phyloP scores from a whole-genome alignment of 2,888 invertebrate genomes.

The Apamea monoglypha region DNA sequence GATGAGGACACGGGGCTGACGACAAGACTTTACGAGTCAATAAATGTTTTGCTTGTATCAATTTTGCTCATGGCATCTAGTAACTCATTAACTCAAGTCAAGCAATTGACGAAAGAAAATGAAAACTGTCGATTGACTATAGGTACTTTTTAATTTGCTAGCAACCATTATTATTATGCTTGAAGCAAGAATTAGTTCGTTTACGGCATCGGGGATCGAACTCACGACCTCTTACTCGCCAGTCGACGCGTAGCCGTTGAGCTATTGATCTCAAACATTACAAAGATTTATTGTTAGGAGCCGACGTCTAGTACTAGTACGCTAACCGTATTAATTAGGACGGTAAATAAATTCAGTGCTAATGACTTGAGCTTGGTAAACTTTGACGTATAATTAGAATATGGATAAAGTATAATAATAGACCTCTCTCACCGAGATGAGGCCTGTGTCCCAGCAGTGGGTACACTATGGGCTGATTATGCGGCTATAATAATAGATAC shows the following conservation, averaged over 20 bases:
- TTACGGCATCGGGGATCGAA: slow-evolving; percentile 4
- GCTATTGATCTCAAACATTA: slow-evolving; percentile 45
- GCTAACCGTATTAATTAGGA: slow-evolving; percentile 47
- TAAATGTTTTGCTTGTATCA: neutral
- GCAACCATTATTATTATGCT: neutral
- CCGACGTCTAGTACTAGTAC: slow-evolving; percentile 26
- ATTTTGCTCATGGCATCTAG: neutral
- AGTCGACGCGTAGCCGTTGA: slow-evolving; percentile 31
- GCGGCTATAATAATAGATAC: slow-evolving; percentile 14
- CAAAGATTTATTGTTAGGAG: slow-evolving; percentile 48
- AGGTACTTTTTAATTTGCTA: neutral
- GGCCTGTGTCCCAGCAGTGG: too few species aligned
- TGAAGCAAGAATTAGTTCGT: neutral
- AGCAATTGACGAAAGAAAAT: neutral
- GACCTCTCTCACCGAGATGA: neutral
- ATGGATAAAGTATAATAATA: slow-evolving; percentile 27
- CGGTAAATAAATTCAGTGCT: slow-evolving; percentile 44
- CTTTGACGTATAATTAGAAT: slow-evolving; percentile 29
- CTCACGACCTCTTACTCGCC: slow-evolving; percentile 14
- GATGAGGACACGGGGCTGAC: neutral
- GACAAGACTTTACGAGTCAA: neutral
- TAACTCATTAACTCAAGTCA: neutral
- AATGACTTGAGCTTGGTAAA: slow-evolving; percentile 44
- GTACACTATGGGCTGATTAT: too few species aligned
- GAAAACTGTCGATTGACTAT: neutral